Conservation (phyloP, 2,797 vertebrate species). For the Neolamprologus multifasciatus region DNA sequence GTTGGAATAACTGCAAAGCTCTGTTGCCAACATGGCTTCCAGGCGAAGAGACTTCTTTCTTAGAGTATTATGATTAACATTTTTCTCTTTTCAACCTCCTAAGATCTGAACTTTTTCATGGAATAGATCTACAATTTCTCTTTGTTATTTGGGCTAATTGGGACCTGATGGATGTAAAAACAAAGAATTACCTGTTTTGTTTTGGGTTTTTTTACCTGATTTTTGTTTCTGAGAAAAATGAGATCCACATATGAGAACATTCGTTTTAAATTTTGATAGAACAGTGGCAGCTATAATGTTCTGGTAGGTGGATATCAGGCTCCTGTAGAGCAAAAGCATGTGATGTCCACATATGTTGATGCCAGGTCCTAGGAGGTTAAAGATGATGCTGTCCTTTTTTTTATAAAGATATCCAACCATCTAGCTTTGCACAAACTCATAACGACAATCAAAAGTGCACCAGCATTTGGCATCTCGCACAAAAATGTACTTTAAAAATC, state of each 20-base stretch:
- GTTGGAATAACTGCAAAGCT: background rate
- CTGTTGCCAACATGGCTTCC: background rate
- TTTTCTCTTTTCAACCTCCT: background rate
- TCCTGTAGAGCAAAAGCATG: background rate
- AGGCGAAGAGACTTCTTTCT: background rate
- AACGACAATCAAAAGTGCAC: background rate
- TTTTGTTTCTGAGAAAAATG: background rate
- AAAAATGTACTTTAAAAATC: background rate
- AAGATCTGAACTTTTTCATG: background rate
- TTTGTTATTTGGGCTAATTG: background rate
- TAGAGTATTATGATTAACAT: background rate
- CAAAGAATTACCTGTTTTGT: background rate
- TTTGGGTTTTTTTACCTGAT: fast-evolving
- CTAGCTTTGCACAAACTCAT: background rate
- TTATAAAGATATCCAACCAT: background rate
- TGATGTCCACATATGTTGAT: background rate
- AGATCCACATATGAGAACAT: background rate
- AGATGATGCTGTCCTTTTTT: background rate
- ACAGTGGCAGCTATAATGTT: background rate
- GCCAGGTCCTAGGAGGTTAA: background rate
- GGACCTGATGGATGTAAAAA: background rate
- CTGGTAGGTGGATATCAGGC: background rate
- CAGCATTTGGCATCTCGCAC: background rate
- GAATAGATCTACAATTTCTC: background rate
- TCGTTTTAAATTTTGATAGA: background rate